phyloP scores from a whole-genome alignment of 2,888 invertebrate species.

The Acholoe squamosa region DNA sequence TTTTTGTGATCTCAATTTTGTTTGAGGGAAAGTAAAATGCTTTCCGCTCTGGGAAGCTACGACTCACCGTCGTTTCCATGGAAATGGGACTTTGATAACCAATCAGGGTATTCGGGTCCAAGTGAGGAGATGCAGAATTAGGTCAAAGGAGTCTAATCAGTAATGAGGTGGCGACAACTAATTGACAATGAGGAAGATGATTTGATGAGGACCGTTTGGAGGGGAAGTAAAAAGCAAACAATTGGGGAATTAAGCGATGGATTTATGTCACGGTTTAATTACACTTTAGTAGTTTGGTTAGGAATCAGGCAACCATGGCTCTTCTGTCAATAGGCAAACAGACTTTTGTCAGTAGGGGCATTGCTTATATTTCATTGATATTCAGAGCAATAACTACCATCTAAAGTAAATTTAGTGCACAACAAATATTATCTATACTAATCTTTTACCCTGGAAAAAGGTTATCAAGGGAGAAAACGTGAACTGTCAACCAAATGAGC shows the following conservation, averaged over 20 bases:
- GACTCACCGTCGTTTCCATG: background rate
- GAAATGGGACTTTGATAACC: background rate
- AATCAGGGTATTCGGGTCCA: background rate
- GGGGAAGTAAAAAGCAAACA: background rate
- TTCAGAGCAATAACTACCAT: too few relatives aligned
- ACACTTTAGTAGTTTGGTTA: too few relatives aligned
- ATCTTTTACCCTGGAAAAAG: too few relatives aligned
- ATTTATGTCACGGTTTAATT: slow-evolving; percentile 15
- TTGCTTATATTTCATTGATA: too few relatives aligned
- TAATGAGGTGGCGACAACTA: background rate
- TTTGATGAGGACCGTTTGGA: slow-evolving; percentile 14
- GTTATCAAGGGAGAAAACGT: too few relatives aligned
- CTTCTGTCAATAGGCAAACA: too few relatives aligned
- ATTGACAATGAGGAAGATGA: slow-evolving; percentile 14
- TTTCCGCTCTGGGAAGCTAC: background rate
- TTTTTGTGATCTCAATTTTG: background rate
- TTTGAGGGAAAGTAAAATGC: background rate
- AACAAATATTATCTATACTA: too few relatives aligned
- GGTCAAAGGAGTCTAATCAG: slow-evolving; percentile 11
- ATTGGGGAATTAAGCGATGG: slow-evolving; percentile 14
- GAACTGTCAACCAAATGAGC: too few relatives aligned
- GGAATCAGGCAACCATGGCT: too few relatives aligned
- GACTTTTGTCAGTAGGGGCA: too few relatives aligned
- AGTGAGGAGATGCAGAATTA: background rate
- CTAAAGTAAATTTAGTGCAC: too few relatives aligned